Evolutionary conservation across 2,797 vertebrate species (phyloP).

Genomic region (Lates japonicus): DNA sequence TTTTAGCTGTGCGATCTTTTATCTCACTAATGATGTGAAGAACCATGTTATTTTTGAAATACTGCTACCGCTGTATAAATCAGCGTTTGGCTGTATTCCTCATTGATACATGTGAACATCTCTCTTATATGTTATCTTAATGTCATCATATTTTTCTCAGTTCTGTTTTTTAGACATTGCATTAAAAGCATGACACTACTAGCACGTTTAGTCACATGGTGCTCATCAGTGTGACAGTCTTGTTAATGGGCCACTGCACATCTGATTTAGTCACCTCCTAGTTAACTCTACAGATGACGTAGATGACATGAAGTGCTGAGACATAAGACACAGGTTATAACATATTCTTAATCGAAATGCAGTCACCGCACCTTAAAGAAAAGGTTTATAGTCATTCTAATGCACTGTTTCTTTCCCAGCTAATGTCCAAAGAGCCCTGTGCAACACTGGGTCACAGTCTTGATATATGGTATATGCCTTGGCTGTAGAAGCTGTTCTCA

Average conservation of each 20-base stretch:
- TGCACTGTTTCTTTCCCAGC: not conserved
- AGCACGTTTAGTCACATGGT: slow-evolving; percentile 56
- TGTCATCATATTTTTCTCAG: slow-evolving; percentile 17
- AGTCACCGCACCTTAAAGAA: slow-evolving; percentile 20
- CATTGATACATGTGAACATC: slow-evolving; percentile 29
- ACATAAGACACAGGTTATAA: slow-evolving; percentile 8
- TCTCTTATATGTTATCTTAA: slow-evolving; percentile 17
- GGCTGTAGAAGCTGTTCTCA: not conserved
- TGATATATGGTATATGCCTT: not conserved
- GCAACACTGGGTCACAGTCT: not conserved
- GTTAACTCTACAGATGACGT: slow-evolving; percentile 80
- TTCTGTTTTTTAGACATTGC: slow-evolving; percentile 34
- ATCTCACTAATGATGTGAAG: slow-evolving; percentile 25
- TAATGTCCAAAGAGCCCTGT: not conserved
- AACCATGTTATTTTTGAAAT: slow-evolving; percentile 35
- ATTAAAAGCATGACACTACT: slow-evolving; percentile 38
- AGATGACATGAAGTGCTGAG: slow-evolving; percentile 31
- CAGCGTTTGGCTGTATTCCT: slow-evolving; percentile 14
- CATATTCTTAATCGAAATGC: not conserved
- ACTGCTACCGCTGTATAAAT: slow-evolving; percentile 26
- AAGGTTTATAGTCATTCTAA: not conserved
- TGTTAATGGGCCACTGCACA: slow-evolving; percentile 88
- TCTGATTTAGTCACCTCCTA: slow-evolving; percentile 85
- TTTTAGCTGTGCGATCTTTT: slow-evolving; percentile 36
- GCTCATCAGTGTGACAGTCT: slow-evolving; percentile 80